Base-by-base conservation (phyloP, 1,140 invertebrate genomes). In the Bombyx mori region DNA sequence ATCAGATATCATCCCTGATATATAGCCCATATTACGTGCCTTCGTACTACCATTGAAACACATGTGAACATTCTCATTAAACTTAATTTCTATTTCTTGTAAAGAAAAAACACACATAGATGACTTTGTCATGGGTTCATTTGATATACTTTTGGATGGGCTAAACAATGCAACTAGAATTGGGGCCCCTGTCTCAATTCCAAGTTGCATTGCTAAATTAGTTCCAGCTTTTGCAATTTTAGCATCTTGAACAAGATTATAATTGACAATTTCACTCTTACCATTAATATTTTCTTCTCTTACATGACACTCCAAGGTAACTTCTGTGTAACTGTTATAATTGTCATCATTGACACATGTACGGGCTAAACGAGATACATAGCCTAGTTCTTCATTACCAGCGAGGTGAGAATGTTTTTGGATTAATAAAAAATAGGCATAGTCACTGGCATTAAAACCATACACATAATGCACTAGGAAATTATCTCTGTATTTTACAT, bases 31-130 rank as follows among this genome's bases (percentile, higher is more conserved):
- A 73, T 97, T 97, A 50, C 97, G 89, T 75, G 96, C 95, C 66
- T 95, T 95, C 57, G 94, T 94, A 67, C 94, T 97, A 26, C 96
- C 96, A 86, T 98, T 97, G 79, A 99, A 98, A 87, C 97, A 99
- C 92, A 97, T 95, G 78, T 98, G 95, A 69, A 98, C 98, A 86
- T 98, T 99, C 84, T 97, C 94, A 71, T 96, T 96, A 82, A 99
- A 99, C 73, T 95, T 95, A 54, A 92, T 92, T 75, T 98, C 95
- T 65, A 99, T 96, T 47, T 97, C 93, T 63, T 93, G 91, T 56
- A 99, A 86, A 61, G 94, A 94, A 83, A 94, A 96, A 26, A 95
- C 89, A 84, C 95, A 97, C 60, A 99, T 78, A 0, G 96, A 97
- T 4, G 96, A 97, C 52, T 93, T 91, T 6, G 91, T 70, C 62